Base-by-base conservation (phyloP, 2,113 vertebrate genomes). In the Opisthocomus hoazin region DNA sequence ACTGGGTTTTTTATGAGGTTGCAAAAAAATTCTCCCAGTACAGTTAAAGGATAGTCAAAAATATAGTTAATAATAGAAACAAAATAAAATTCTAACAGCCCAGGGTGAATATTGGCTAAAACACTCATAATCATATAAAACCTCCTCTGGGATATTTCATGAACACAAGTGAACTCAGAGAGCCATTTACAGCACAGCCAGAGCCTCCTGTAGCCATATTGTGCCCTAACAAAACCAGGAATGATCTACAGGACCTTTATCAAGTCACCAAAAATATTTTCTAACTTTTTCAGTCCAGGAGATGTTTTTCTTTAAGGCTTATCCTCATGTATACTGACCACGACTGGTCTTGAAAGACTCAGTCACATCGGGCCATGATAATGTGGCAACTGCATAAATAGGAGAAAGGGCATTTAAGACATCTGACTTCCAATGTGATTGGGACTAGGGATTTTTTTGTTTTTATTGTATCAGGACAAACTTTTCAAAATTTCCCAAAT, bases 311-410 rank as follows among this genome's bases (percentile, higher is more conserved):
- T 32, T 63, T 54, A 54, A 51, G 45, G 61, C n/a, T 64, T 11
- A 4, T 63, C 53, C n/a, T 68, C 39, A 48, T 5, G 9, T 19
- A 36, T 58, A 29, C 23, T 89, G 54, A 51, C 34, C 50, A 17
- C 0, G 0, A 34, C 19, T 27, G 29, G 17, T 64, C 56, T 84
- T 50, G 32, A 61, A 51, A 27, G 26, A 43, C 50, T 61, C 1
- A 2, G 60, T 69, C n/a, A 13, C 0, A 0, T 24, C 0, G 0
- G n/a, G 58, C 68, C 92, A 18, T 51, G 56, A 13, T 51, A 74
- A 32, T 7, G 73, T 30, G 34, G 64, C 77, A 75, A 37, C 64
- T 89, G 81, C n/a, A 58, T n/a, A 60, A 93, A 30, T 5, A 70
- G 54, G 50, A 81, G 56, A 46, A 80, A 39, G 29, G 34, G 57